A percentile compares a stretch with the other conserved stretches of the same genome.
Conservation (phyloP, 2,113 vertebrate species). For the Plotosus lineatus region DNA sequence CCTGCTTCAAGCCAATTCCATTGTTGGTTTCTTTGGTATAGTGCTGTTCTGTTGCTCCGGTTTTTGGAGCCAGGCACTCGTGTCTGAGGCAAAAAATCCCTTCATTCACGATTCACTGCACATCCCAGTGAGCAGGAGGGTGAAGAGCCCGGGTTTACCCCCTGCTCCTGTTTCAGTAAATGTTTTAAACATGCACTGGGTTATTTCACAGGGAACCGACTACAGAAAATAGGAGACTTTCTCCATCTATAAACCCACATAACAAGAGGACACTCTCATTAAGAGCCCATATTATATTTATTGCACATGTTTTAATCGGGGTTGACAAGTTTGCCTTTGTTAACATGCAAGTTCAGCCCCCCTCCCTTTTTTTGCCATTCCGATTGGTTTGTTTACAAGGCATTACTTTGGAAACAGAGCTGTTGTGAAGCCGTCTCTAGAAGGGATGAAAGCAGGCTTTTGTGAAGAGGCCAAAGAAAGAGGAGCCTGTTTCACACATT, state of each 20-base stretch:
- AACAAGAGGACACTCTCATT: neutral
- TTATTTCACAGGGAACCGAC: conserved; percentile 25
- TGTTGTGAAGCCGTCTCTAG: conserved; percentile 53
- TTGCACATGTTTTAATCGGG: conserved; percentile 41
- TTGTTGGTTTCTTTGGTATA: neutral
- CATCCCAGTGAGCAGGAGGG: conserved; percentile 45
- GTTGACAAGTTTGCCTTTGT: conserved; percentile 30
- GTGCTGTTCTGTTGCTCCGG: conserved; percentile 6
- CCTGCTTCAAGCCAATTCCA: neutral
- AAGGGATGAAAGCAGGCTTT: conserved; percentile 68
- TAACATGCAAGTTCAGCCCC: conserved; percentile 31
- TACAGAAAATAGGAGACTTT: conserved; percentile 22
- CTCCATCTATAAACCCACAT: neutral
- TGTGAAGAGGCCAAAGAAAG: conserved; percentile 69
- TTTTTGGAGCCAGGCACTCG: conserved; percentile 51
- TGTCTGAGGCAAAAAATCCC: conserved; percentile 39
- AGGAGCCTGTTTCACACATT: conserved; percentile 67
- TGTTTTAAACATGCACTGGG: conserved; percentile 50
- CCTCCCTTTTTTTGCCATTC: conserved; percentile 51
- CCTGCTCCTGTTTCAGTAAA: conserved; percentile 52
- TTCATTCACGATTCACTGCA: conserved; percentile 58
- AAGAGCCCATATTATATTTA: conserved; percentile 34
- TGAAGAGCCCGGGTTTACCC: conserved; percentile 23
- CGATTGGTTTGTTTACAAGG: conserved; percentile 62
- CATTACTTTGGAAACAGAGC: conserved; percentile 64